A percentile compares a stretch with the other conserved stretches of the same genome.
phyloP scores from a whole-genome alignment of 1,140 invertebrate genomes.

The Cryptotermes secundus region DNA sequence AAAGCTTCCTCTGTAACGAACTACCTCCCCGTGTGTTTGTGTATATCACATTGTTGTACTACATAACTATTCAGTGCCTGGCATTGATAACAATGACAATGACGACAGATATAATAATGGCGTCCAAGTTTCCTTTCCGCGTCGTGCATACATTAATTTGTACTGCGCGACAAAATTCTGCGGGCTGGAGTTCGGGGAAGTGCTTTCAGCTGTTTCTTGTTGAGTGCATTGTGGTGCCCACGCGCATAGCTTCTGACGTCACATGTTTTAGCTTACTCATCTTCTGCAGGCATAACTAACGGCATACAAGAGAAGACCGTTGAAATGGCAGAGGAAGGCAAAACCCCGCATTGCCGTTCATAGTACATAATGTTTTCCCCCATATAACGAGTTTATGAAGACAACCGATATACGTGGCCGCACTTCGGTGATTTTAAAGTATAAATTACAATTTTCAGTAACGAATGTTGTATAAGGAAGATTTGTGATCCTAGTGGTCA shows the following conservation, averaged over 20 bases:
- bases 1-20: no score
- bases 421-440: no score
- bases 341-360: neutral
- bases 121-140: neutral
- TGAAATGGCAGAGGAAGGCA: neutral
- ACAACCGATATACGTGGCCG: no score
- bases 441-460: no score
- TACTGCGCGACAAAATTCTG: neutral
- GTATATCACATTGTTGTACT: no score
- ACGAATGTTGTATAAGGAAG: no score
- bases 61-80: no score
- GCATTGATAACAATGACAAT: neutral
- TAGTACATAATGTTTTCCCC: neutral
- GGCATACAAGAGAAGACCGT: neutral
- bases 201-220: neutral
- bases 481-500: no score
- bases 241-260: neutral
- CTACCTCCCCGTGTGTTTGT: no score
- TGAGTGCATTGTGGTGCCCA: neutral
- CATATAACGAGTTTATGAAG: neutral
- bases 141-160: neutral
- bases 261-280: neutral
- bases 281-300: neutral
- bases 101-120: neutral
- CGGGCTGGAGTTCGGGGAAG: neutral